These are phyloP conservation scores for Glossosoma conforme DNA, from an alignment of 1,140 invertebrate species.

Conservation along the genomic window DNA sequence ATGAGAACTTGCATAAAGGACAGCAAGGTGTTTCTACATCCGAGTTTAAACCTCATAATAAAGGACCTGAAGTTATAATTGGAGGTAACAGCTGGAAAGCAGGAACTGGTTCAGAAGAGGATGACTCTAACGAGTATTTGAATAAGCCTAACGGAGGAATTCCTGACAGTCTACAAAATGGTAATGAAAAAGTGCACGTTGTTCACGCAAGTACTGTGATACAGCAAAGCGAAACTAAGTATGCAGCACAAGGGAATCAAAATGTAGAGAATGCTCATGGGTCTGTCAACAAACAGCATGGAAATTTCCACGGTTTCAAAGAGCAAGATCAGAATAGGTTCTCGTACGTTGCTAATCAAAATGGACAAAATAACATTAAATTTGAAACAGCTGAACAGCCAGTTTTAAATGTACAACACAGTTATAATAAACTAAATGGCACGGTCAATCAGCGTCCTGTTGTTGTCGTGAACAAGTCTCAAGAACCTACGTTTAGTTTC, in stretches of 20 bases:
- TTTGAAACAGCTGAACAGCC: not conserved
- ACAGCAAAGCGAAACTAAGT: slow-evolving; percentile 1
- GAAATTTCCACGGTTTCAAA: not conserved
- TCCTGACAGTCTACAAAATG: slow-evolving; percentile 28
- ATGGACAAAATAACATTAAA: slow-evolving; percentile 1
- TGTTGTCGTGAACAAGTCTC: slow-evolving; percentile 3
- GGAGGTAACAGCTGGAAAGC: slow-evolving; percentile 41
- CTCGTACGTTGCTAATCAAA: not conserved
- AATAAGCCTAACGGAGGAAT: slow-evolving; percentile 25
- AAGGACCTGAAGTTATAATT: slow-evolving; percentile 32
- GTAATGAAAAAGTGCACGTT: slow-evolving; percentile 28
- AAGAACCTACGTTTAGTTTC: slow-evolving; percentile 5
- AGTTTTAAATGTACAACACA: not conserved
- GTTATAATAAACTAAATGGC: not conserved
- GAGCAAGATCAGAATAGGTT: not conserved
- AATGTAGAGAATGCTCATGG: not conserved
- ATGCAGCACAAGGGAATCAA: not conserved
- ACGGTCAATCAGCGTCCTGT: slow-evolving; percentile 10
- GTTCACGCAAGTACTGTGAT: slow-evolving; percentile 21
- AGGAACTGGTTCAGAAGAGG: slow-evolving; percentile 29
- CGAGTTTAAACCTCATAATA: slow-evolving; percentile 25
- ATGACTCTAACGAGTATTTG: slow-evolving; percentile 29
- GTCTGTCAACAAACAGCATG: not conserved
- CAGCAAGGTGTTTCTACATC: slow-evolving; percentile 13
- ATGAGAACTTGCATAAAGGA: slow-evolving; percentile 17